Base-by-base conservation (phyloP, 2,888 invertebrate genomes). In the Plebejus argus region DNA sequence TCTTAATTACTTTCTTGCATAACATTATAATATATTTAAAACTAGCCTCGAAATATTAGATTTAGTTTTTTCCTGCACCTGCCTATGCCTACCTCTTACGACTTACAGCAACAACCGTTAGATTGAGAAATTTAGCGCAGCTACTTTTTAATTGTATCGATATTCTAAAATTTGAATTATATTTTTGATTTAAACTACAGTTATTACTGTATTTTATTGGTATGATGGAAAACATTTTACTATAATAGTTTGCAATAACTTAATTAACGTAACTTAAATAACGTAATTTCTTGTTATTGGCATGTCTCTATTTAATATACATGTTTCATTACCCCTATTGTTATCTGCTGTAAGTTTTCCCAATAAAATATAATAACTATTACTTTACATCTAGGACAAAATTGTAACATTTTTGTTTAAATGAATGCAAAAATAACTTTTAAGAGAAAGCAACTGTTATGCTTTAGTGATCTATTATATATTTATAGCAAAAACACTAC, bases 41-140 rank as follows among this genome's bases (percentile, higher is more conserved):
- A 82, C 79, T 81, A 80, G 82, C 80, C 78, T 80, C 78, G 79
- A 82, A 78, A 82, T 80, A 79, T 82, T 81, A 79, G 82, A 81
- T 81, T 81, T 80, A 80, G 80, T 82, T 82, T 80, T 79, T 80
- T 82, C 81, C 79, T 78, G 79, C 82, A 82, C 82, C 82, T 82
- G 82, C 77, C 78, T 72, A 82, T 82, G 82, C 78, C 78, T 72
- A 78, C 76, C 81, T 81, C 82, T 82, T 82, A 12, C 10, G 45
- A 45, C 45, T 45, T 45, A 81, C 79, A 80, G 79, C 79, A 79
- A 76, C 77, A 78, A 80, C 82, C 83, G 84, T 83, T 84, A 81
- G 84, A 85, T 84, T 82, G 80, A 82, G 49, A 79, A 83, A 82
- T 86, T 85, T 83, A 85, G 86, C 78, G 85, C 83, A 83, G 84